A percentile compares a stretch with the other conserved stretches of the same genome.
These are phyloP conservation scores for Drosophila ficusphila DNA, from an alignment of 1,140 invertebrate species.

Conservation along the genomic window DNA sequence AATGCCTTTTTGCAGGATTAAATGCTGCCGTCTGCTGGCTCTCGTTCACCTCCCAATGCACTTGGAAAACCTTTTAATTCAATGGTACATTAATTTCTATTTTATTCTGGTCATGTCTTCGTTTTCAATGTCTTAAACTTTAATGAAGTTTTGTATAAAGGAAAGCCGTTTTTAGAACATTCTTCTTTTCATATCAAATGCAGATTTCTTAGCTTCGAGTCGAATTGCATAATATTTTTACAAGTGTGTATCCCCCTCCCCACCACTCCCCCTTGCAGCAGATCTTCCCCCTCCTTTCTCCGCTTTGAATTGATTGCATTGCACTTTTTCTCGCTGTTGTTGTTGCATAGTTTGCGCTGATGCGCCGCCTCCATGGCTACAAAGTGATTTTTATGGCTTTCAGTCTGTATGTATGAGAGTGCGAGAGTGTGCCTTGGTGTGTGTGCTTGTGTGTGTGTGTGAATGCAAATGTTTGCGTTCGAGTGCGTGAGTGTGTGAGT, in stretches of 20 bases:
- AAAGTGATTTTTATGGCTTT: slow-evolving; percentile 82
- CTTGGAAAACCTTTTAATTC: not conserved
- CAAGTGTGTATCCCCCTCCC: not conserved
- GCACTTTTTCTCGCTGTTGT: slow-evolving; percentile 65
- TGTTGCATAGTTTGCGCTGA: slow-evolving; percentile 77
- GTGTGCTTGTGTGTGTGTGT: slow-evolving; percentile 40
- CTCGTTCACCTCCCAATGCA: slow-evolving; percentile 12
- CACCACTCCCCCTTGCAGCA: not conserved
- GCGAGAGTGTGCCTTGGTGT: slow-evolving; percentile 17
- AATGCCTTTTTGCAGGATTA: slow-evolving; percentile 81
- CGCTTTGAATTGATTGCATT: slow-evolving; percentile 79
- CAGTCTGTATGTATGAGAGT: slow-evolving; percentile 24
- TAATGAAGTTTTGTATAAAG: too few species aligned
- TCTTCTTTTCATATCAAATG: too few species aligned
- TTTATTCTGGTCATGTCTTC: too few species aligned
- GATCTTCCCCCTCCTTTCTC: not conserved
- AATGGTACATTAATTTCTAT: too few species aligned
- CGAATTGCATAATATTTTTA: not conserved
- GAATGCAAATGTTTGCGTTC: slow-evolving; percentile 61
- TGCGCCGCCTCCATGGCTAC: slow-evolving; percentile 72
- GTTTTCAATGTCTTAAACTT: too few species aligned
- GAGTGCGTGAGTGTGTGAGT: slow-evolving; percentile 44
- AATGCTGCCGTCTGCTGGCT: slow-evolving; percentile 62
- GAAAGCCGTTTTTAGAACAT: too few species aligned
- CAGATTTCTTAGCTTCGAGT: too few species aligned